Conservation (phyloP, 2,113 vertebrate genomes). For the Poeciliopsis turrubarensis region DNA sequence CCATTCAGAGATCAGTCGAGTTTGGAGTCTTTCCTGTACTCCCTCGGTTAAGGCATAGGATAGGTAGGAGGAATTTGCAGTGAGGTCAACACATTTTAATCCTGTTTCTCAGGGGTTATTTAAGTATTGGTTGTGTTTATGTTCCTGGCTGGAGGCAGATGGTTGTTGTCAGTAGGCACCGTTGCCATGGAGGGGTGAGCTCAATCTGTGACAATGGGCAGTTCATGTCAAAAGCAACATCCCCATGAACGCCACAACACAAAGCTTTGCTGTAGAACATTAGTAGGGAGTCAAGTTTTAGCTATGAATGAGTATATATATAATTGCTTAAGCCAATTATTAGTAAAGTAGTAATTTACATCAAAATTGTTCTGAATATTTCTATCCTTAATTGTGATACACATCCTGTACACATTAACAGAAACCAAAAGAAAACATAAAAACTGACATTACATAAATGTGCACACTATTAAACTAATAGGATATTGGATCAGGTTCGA, state of each 20-base stretch:
- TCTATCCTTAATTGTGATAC: too few species aligned
- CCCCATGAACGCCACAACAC: neutral
- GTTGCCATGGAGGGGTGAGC: conserved; percentile 17
- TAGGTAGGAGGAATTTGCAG: neutral
- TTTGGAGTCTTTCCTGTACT: neutral
- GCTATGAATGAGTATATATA: too few species aligned
- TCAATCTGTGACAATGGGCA: conserved; percentile 8
- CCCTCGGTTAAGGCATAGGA: neutral
- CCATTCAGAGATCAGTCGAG: neutral
- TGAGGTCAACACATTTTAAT: neutral
- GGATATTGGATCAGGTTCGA: too few species aligned
- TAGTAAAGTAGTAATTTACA: too few species aligned
- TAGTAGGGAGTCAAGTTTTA: too few species aligned
- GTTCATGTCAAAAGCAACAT: conserved; percentile 5
- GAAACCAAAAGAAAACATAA: too few species aligned
- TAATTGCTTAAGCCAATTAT: too few species aligned
- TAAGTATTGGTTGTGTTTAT: neutral
- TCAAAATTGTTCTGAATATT: too few species aligned
- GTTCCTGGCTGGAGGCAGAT: neutral
- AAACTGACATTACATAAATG: too few species aligned
- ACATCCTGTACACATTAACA: too few species aligned
- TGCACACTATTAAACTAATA: too few species aligned
- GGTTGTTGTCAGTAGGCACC: neutral
- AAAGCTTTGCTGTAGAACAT: neutral
- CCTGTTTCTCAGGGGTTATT: neutral